Evolutionary conservation across 2,113 vertebrate species (phyloP).

Genomic region (Ranitomeya variabilis): DNA sequence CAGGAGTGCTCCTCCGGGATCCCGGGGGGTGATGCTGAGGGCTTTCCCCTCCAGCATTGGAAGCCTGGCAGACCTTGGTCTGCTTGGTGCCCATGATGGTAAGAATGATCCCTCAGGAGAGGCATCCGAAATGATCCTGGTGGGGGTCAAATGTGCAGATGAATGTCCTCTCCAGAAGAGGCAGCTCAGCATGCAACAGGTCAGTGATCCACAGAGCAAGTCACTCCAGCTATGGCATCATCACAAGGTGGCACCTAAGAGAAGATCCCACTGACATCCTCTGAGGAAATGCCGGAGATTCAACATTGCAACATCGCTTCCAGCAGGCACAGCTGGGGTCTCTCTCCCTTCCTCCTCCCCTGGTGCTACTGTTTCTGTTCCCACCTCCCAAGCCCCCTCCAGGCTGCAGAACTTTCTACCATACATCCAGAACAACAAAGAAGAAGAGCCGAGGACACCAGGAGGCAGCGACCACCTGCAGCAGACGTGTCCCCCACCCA

Average conservation of each 20-base stretch:
- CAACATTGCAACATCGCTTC: slow-evolving; percentile 9
- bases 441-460: not conserved
- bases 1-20: slow-evolving; percentile 74
- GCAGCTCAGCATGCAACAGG: slow-evolving; percentile 4
- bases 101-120: slow-evolving; percentile 16
- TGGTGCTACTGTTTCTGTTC: slow-evolving; percentile 9
- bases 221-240: not conserved
- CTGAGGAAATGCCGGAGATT: not conserved
- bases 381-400: not conserved
- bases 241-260: not conserved
- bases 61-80: slow-evolving; percentile 78
- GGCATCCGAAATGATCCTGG: slow-evolving; percentile 35
- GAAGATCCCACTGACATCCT: not conserved
- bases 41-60: slow-evolving; percentile 74
- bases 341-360: not conserved
- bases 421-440: not conserved
- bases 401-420: not conserved
- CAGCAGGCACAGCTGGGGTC: not conserved
- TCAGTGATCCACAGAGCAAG: too few relatives aligned
- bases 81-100: slow-evolving; percentile 88
- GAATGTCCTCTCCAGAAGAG: not conserved
- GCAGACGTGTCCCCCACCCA: not conserved
- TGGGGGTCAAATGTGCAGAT: slow-evolving; percentile 12
- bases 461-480: not conserved
- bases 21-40: slow-evolving; percentile 65